Evolutionary conservation across 2,888 invertebrate species (phyloP).

Genomic region (Microplitis manilae): DNA sequence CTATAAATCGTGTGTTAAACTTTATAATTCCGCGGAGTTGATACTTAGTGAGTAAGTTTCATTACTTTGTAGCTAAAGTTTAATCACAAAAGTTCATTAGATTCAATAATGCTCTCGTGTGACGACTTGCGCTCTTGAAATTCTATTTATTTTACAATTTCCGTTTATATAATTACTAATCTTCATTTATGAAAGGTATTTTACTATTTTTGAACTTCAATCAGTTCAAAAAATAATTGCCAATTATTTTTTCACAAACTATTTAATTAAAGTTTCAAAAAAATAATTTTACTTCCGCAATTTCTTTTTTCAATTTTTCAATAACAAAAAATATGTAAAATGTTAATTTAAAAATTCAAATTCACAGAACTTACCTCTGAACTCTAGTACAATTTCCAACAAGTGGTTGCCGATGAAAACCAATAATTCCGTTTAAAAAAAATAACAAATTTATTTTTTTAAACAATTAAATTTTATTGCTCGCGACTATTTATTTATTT

Average conservation of each 20-base stretch:
- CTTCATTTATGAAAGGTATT: not conserved
- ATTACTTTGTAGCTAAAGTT: not conserved
- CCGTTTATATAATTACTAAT: not conserved
- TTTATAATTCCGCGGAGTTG: not conserved
- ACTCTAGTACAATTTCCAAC: not conserved
- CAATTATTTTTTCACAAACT: too few species aligned
- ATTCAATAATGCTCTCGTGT: not conserved
- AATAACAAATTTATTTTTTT: not conserved
- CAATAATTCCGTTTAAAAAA: not conserved
- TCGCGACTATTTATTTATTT: not conserved
- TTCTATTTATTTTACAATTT: not conserved
- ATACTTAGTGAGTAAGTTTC: not conserved
- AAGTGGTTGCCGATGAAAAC: not conserved
- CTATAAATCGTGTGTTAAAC: not conserved
- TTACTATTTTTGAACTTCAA: not conserved
- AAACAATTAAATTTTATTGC: not conserved
- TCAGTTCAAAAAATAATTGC: not conserved
- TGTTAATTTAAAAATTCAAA: not conserved
- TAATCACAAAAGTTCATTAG: not conserved
- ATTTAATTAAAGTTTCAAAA: too few species aligned
- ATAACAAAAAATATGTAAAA: not conserved
- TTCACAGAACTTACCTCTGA: not conserved
- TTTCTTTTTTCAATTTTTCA: not conserved
- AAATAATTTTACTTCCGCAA: too few species aligned
- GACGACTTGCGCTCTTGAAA: not conserved